phyloP scores from a whole-genome alignment of 2,888 invertebrate species.

The Odontomyia ornata region DNA sequence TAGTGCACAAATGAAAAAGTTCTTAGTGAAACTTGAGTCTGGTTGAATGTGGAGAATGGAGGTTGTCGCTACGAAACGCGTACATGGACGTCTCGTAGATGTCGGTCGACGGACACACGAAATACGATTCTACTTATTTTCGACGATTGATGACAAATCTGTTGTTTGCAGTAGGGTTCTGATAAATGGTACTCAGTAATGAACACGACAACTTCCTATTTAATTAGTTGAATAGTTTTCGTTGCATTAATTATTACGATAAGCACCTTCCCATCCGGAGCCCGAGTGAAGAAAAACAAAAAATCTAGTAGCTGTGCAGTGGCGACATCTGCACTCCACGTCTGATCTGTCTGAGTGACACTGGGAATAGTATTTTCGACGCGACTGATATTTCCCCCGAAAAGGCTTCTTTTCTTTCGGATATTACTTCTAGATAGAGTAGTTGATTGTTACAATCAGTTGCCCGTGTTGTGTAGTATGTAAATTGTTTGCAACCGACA shows the following conservation, averaged over 20 bases:
- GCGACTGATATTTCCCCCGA: no score
- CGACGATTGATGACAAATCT: constrained; percentile 26
- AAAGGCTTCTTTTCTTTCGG: no score
- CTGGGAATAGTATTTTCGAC: no score
- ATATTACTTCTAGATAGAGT: no score
- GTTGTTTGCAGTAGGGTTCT: neutral
- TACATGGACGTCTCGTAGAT: neutral
- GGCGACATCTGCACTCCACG: constrained; percentile 28
- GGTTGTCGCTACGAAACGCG: constrained; percentile 1
- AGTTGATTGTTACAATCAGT: no score
- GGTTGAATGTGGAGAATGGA: neutral
- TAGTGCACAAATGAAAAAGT: neutral
- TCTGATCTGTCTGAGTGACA: neutral
- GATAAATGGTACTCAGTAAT: neutral
- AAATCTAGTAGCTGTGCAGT: neutral
- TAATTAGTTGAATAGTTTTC: neutral
- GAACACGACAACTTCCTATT: neutral
- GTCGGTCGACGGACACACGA: neutral
- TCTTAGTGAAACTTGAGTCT: neutral
- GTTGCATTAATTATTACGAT: neutral
- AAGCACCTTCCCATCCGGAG: neutral
- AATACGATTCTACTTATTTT: neutral
- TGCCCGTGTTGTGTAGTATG: no score
- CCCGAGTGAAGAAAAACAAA: neutral
- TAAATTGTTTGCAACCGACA: no score